A percentile compares a stretch with the other conserved stretches of the same genome.
These are phyloP conservation scores for Clarias pachynema DNA, from an alignment of 2,797 vertebrate species.

Conservation along the genomic window DNA sequence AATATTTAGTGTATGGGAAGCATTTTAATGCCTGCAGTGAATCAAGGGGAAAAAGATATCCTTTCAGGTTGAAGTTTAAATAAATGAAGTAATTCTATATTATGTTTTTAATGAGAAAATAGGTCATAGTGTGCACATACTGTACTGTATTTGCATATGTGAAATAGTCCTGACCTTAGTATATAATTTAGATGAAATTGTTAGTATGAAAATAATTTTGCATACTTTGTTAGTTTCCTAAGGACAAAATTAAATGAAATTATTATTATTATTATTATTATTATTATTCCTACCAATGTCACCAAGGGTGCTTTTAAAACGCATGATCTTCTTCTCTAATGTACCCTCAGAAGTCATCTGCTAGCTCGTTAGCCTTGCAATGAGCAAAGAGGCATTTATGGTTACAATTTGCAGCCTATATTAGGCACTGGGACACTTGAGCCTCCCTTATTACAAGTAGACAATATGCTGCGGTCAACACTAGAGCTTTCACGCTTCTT, in stretches of 20 bases:
- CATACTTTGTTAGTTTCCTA: neutral
- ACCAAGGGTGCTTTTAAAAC: neutral
- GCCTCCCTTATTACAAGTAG: slow-evolving; percentile 45
- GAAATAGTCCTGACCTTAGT: neutral
- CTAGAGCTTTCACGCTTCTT: slow-evolving; percentile 41
- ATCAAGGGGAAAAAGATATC: neutral
- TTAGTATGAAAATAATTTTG: neutral
- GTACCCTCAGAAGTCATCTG: slow-evolving; percentile 32
- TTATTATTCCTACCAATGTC: neutral
- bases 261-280: no score
- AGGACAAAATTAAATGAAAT: neutral
- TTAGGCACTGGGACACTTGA: slow-evolving; percentile 48
- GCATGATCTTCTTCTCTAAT: neutral
- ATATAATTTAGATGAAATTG: neutral
- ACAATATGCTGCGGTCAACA: slow-evolving; percentile 50
- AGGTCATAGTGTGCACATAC: neutral
- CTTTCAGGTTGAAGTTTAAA: neutral
- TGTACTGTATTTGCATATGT: no score
- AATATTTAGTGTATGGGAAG: neutral
- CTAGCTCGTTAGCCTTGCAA: slow-evolving; percentile 61
- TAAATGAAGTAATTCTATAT: no score
- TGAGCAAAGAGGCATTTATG: slow-evolving; percentile 63
- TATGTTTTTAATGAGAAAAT: neutral
- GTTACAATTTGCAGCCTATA: slow-evolving; percentile 55
- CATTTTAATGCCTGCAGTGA: neutral